Evolutionary conservation across 2,888 invertebrate species (phyloP).

Genomic region (Troglohyphantes excavatus): DNA sequence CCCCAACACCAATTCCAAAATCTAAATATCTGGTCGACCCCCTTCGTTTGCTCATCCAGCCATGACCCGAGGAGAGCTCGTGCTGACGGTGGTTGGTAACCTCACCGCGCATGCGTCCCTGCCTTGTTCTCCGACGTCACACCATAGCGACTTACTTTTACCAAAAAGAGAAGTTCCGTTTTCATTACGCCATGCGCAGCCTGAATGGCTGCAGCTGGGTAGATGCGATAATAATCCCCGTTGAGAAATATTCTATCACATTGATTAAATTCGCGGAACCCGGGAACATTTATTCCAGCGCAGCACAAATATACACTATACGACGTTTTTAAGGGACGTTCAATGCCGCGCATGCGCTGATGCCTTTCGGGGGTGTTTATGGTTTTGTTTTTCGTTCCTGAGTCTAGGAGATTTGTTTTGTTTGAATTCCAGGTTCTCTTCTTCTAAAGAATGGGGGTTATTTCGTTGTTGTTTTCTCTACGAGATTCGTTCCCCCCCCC

Average conservation of each 20-base stretch:
- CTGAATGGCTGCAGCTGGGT: constrained; percentile 35
- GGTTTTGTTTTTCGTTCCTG: constrained; percentile 10
- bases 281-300: constrained; percentile 8
- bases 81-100: constrained; percentile 39
- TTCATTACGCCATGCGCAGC: constrained; percentile 34
- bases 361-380: neutral
- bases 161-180: constrained; percentile 43
- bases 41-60: constrained; percentile 39
- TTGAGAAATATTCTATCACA: constrained; percentile 33
- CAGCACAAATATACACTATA: neutral
- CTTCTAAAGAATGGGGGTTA: neutral
- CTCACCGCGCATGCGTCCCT: constrained; percentile 13
- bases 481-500: neutral
- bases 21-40: constrained; percentile 32
- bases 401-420: constrained; percentile 1
- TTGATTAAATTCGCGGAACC: constrained; percentile 51
- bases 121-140: constrained; percentile 23
- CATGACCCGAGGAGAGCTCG: constrained; percentile 43
- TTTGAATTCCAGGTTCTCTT: neutral
- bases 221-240: constrained; percentile 51
- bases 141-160: constrained; percentile 32
- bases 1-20: no score
- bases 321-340: neutral
- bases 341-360: constrained; percentile 10
- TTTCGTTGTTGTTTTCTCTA: neutral